These are phyloP conservation scores for Chloroceryle inda DNA, from an alignment of 2,797 vertebrate genomes.

Conservation along the genomic window DNA sequence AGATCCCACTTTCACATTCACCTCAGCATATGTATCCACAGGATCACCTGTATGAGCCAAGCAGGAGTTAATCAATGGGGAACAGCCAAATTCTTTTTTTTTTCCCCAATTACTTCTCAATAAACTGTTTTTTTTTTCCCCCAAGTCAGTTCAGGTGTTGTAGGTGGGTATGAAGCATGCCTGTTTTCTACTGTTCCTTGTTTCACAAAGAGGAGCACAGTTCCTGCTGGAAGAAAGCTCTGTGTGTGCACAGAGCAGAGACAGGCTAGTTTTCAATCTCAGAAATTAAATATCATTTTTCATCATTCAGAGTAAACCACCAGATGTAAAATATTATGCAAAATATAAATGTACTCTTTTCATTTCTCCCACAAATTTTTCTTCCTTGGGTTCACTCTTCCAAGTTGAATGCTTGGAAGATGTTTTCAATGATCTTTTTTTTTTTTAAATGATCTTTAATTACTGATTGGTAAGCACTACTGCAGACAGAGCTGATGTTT, in stretches of 20 bases:
- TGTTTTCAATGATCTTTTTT: too few species aligned
- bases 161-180: rapidly evolving
- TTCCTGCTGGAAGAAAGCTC: background rate
- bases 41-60: background rate
- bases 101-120: background rate
- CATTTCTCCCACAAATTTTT: background rate
- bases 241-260: background rate
- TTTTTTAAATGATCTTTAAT: background rate
- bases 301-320: background rate
- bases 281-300: background rate
- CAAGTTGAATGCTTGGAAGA: background rate
- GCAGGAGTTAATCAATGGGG: background rate
- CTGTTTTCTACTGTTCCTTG: background rate
- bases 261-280: background rate
- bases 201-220: background rate
- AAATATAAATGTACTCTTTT: background rate
- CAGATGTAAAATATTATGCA: background rate
- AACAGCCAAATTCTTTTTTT: background rate
- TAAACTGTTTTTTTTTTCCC: background rate
- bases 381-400: background rate
- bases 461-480: background rate
- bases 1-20: background rate
- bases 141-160: background rate
- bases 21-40: background rate
- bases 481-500: background rate